Percentiles rank a stretch among this genome's conserved stretches.
Conservation (phyloP, 2,797 vertebrate species). For the Emydoidea blandingii region DNA sequence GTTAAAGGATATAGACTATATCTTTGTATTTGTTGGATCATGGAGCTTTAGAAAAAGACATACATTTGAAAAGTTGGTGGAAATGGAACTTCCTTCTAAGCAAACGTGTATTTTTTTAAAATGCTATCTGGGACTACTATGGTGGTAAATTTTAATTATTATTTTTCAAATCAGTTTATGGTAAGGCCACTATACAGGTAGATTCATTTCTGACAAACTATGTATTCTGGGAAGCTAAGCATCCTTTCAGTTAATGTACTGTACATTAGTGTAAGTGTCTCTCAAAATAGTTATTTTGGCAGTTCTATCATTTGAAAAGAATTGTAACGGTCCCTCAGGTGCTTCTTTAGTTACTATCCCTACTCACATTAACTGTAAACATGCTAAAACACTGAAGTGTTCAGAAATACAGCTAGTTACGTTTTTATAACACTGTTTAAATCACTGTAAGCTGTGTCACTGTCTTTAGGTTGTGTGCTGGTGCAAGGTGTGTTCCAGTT, state of each 20-base stretch:
- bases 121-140: background rate
- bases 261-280: background rate
- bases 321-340: background rate
- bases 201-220: background rate
- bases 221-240: constrained; percentile 7
- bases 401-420: background rate
- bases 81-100: background rate
- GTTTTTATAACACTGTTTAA: constrained; percentile 15
- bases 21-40: background rate
- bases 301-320: constrained; percentile 7
- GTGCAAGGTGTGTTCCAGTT: constrained; percentile 53
- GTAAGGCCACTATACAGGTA: background rate
- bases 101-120: background rate
- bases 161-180: background rate
- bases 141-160: background rate
- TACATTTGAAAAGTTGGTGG: background rate
- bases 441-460: background rate
- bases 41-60: background rate
- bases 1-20: accelerated
- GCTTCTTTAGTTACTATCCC: constrained; percentile 60
- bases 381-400: constrained; percentile 23
- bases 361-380: background rate
- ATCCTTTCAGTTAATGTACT: constrained; percentile 33
- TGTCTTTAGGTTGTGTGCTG: constrained; percentile 38
- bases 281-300: background rate